Evolutionary conservation across 2,888 invertebrate genomes (phyloP).

Genomic region (Ochlodes sylvanus): DNA sequence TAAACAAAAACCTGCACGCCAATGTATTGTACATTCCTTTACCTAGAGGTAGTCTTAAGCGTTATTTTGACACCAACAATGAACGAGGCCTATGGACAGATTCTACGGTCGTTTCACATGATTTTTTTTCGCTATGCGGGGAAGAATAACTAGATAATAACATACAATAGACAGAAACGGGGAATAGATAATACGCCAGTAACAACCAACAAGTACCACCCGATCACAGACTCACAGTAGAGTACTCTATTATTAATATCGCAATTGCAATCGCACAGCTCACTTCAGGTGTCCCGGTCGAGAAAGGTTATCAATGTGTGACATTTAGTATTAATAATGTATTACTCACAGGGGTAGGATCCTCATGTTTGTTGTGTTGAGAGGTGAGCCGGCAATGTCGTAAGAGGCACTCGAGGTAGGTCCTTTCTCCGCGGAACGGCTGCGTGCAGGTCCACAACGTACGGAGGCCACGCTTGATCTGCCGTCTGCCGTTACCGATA

Average conservation of each 20-base stretch:
- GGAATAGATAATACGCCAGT: slow-evolving; percentile 25
- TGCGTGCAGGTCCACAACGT: slow-evolving; percentile 72
- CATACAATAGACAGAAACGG: slow-evolving; percentile 4
- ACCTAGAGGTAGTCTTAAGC: slow-evolving; percentile 41
- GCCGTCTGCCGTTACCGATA: slow-evolving; percentile 66
- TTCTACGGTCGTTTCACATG: slow-evolving; percentile 30
- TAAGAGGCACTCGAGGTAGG: slow-evolving; percentile 59
- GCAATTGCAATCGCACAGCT: slow-evolving; percentile 76
- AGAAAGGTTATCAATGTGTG: slow-evolving; percentile 28
- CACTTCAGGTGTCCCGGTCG: slow-evolving; percentile 13
- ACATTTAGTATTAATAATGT: slow-evolving; percentile 39
- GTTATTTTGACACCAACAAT: slow-evolving; percentile 41
- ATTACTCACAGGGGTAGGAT: slow-evolving; percentile 73
- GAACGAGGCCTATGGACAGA: slow-evolving; percentile 39
- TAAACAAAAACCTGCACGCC: slow-evolving; percentile 45
- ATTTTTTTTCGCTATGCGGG: slow-evolving; percentile 47
- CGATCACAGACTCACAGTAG: background rate
- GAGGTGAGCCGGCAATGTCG: slow-evolving; percentile 50
- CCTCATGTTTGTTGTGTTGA: slow-evolving; percentile 70
- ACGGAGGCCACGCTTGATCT: slow-evolving; percentile 77
- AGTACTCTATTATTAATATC: slow-evolving; percentile 50
- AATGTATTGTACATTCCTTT: slow-evolving; percentile 44
- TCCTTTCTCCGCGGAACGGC: slow-evolving; percentile 70
- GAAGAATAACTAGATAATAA: slow-evolving; percentile 28
- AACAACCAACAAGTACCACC: slow-evolving; percentile 1